Percentiles rank a stretch among this genome's conserved stretches.
phyloP scores from a whole-genome alignment of 2,888 invertebrate species.

The Dichetophora obliterata region DNA sequence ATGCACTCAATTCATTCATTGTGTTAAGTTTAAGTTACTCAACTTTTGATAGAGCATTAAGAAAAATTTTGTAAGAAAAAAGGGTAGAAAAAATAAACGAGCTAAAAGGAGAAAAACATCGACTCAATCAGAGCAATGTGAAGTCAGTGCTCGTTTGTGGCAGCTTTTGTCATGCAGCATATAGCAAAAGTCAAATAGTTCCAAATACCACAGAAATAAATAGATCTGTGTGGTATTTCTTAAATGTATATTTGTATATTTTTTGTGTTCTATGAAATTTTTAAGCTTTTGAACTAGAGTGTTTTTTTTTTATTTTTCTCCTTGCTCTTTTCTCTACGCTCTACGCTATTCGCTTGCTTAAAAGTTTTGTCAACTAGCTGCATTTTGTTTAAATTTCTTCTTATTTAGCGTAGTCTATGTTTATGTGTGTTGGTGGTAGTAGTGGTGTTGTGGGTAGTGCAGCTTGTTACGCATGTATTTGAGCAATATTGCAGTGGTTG shows the following conservation, averaged over 20 bases:
- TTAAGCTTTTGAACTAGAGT: not conserved
- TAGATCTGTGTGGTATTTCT: not conserved
- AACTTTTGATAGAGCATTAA: constrained; percentile 20
- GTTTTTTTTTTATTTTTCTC: not conserved
- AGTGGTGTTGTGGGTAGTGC: no score
- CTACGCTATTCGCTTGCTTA: constrained; percentile 51
- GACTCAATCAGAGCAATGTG: not conserved
- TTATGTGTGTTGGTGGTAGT: no score
- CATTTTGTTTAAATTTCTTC: constrained; percentile 51
- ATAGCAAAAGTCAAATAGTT: not conserved
- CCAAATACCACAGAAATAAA: not conserved
- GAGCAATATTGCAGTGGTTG: no score
- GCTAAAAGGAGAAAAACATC: not conserved
- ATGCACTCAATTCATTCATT: constrained; percentile 41
- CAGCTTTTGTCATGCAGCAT: constrained; percentile 15
- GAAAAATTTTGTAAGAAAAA: not conserved
- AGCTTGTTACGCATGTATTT: no score
- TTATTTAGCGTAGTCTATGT: constrained; percentile 45
- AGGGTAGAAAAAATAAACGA: not conserved
- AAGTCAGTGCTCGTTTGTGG: no score
- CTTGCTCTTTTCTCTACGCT: not conserved
- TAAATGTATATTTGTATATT: not conserved
- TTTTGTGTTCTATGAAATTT: not conserved
- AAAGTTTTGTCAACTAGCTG: constrained; percentile 61
- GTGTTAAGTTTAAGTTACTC: constrained; percentile 1